Evolutionary conservation across 2,888 invertebrate genomes (phyloP).

Genomic region (Pandemis heparana): DNA sequence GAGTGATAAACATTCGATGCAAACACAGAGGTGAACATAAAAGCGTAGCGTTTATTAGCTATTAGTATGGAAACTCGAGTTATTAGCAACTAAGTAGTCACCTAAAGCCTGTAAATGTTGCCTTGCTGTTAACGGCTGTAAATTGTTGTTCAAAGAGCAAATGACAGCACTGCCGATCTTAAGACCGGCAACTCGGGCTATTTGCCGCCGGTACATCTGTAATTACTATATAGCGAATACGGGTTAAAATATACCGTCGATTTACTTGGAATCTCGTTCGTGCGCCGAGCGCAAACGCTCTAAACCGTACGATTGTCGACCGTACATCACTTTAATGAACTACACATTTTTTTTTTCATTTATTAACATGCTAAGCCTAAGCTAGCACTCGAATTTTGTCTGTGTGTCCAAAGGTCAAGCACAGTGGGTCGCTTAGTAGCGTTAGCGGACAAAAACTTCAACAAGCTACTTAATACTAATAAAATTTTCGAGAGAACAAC

Average conservation of each 20-base stretch:
- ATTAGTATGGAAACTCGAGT: conserved; percentile 66
- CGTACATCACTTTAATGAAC: conserved; percentile 51
- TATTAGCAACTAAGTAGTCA: conserved; percentile 63
- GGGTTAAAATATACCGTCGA: conserved; percentile 74
- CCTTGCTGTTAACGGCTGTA: conserved; percentile 65
- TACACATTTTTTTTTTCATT: conserved; percentile 23
- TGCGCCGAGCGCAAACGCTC: conserved; percentile 58
- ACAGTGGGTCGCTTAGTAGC: conserved; percentile 51
- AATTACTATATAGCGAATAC: conserved; percentile 77
- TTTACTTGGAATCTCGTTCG: conserved; percentile 67
- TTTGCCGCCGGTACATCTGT: conserved; percentile 80
- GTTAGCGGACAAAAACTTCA: conserved; percentile 63
- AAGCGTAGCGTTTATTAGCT: conserved; percentile 54
- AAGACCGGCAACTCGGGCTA: conserved; percentile 64
- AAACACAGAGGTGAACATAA: conserved; percentile 26
- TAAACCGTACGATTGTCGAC: conserved; percentile 61
- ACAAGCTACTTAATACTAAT: conserved; percentile 79
- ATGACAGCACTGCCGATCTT: conserved; percentile 71
- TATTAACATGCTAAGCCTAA: conserved; percentile 12
- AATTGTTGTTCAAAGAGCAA: conserved; percentile 70
- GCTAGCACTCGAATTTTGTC: conserved; percentile 32
- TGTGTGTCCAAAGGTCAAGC: conserved; percentile 54
- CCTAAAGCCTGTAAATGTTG: conserved; percentile 59
- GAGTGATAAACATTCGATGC: conserved; percentile 38
- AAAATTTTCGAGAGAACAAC: conserved; percentile 79